These are phyloP conservation scores for Neodontobutis hainanensis DNA, from an alignment of 2,113 vertebrate genomes.

Conservation along the genomic window DNA sequence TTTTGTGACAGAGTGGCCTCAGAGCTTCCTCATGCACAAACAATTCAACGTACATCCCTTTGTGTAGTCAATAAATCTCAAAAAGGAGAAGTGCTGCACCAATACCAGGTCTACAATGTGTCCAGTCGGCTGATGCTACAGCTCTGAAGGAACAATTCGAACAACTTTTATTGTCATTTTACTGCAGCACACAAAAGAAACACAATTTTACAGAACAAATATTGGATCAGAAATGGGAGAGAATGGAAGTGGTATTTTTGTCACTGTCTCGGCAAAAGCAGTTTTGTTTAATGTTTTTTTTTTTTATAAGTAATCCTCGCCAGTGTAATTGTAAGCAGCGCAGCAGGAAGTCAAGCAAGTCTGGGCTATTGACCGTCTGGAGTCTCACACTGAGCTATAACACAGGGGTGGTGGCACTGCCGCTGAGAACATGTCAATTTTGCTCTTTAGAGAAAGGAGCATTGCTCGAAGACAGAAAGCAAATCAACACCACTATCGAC, in stretches of 20 bases:
- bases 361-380: slow-evolving; percentile 61
- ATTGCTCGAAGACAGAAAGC: slow-evolving; percentile 70
- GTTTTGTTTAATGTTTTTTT: neutral
- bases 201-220: too few relatives aligned
- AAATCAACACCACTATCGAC: slow-evolving; percentile 75
- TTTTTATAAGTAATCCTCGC: slow-evolving; percentile 55
- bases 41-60: too few relatives aligned
- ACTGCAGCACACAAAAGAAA: slow-evolving; percentile 49
- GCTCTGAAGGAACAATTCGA: slow-evolving; percentile 19
- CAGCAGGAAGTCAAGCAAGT: slow-evolving; percentile 68
- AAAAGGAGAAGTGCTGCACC: too few relatives aligned
- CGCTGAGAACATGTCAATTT: slow-evolving; percentile 74
- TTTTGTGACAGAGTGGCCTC: too few relatives aligned
- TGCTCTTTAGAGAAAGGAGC: slow-evolving; percentile 76
- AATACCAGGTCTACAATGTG: too few relatives aligned
- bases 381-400: slow-evolving; percentile 61
- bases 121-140: too few relatives aligned
- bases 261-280: neutral
- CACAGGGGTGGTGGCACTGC: slow-evolving; percentile 63
- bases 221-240: neutral
- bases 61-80: too few relatives aligned
- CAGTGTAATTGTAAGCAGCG: slow-evolving; percentile 65
- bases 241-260: too few relatives aligned
- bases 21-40: too few relatives aligned
- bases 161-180: slow-evolving; percentile 42